Evolutionary conservation across 2,888 invertebrate species (phyloP).

Genomic region (Thymelicus lineola): DNA sequence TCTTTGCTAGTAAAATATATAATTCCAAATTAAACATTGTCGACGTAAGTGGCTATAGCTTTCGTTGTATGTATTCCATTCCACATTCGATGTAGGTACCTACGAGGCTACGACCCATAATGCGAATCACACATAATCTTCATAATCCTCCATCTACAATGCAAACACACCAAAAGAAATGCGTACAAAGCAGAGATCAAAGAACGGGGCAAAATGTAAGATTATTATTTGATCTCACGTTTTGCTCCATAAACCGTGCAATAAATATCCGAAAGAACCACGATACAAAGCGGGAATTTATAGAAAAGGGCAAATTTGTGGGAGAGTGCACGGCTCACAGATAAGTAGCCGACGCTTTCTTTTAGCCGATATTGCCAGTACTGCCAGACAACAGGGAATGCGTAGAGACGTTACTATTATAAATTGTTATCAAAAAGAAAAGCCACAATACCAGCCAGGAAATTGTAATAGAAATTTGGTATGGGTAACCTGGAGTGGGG

Average conservation of each 20-base stretch:
- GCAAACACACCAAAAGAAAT: constrained; percentile 18
- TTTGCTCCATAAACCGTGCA: constrained; percentile 36
- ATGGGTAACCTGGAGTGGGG: too few relatives aligned
- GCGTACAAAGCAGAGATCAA: constrained; percentile 16
- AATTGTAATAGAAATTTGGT: too few relatives aligned
- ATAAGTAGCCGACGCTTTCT: constrained; percentile 27
- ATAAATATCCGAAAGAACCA: constrained; percentile 35
- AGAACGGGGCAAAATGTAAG: constrained; percentile 23
- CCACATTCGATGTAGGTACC: too few relatives aligned
- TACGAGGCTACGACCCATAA: background rate
- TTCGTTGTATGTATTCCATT: too few relatives aligned
- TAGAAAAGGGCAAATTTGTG: constrained; percentile 33
- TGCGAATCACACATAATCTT: constrained; percentile 1
- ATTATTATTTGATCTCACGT: constrained; percentile 37
- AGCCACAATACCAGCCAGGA: background rate
- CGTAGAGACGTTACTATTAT: background rate
- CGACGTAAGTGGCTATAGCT: too few relatives aligned
- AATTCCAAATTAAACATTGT: too few relatives aligned
- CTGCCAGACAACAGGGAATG: background rate
- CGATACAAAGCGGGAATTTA: constrained; percentile 34
- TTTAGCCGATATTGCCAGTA: constrained; percentile 27
- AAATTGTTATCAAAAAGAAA: background rate
- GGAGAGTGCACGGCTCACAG: constrained; percentile 20
- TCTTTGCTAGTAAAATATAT: too few relatives aligned
- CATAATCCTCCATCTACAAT: constrained; percentile 2